Conservation (phyloP, 2,113 vertebrate genomes). For the Sinocyclocheilus maitianheensis region DNA sequence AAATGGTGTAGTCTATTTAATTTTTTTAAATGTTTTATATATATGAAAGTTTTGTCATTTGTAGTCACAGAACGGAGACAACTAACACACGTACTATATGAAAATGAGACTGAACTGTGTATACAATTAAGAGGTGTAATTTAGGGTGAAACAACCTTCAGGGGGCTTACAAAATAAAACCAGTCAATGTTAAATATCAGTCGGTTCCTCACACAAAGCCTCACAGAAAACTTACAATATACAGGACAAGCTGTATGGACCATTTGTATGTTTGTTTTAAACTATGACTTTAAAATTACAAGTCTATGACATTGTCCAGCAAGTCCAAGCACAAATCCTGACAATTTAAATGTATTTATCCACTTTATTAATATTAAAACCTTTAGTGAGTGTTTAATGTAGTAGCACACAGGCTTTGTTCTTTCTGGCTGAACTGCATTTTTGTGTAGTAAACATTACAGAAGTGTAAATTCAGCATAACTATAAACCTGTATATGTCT, state of each 20-base stretch:
- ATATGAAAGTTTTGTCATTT: neutral
- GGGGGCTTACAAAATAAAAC: neutral
- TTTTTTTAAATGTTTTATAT: neutral
- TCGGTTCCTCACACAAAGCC: no score
- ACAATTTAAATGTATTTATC: neutral
- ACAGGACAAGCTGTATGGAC: no score
- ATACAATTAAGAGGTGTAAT: neutral
- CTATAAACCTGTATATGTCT: neutral
- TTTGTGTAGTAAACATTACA: neutral
- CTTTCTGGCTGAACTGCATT: neutral
- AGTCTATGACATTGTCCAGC: neutral
- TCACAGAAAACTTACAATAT: no score
- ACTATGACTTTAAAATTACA: neutral
- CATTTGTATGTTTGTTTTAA: neutral
- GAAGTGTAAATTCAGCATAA: conserved; percentile 1
- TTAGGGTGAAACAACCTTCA: neutral
- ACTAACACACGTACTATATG: neutral
- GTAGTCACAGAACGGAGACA: neutral
- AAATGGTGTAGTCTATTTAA: neutral
- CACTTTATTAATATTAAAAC: neutral
- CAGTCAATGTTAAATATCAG: no score
- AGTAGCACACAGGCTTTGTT: neutral
- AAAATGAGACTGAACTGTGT: neutral
- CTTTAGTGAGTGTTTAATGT: neutral
- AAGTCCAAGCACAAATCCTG: neutral